Evolutionary conservation across 2,113 vertebrate genomes (phyloP).

Genomic region (Nyctibius bracteatus): DNA sequence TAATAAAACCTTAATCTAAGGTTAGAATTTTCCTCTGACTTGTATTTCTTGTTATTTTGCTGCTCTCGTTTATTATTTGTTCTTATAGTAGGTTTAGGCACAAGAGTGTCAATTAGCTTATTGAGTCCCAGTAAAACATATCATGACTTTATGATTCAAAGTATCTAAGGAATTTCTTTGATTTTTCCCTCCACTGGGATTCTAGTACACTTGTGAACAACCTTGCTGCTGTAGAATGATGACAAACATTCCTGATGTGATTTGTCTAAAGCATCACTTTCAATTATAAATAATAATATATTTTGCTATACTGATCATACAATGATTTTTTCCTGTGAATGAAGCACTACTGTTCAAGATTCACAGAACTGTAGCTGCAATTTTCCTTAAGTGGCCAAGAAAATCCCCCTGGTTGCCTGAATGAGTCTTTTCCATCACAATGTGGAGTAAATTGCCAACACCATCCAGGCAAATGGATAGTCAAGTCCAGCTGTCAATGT

Average conservation of each 20-base stretch:
- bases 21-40: not conserved
- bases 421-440: not conserved
- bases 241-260: not conserved
- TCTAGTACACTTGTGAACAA: not conserved
- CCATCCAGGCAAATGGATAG: not conserved
- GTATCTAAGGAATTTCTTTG: not conserved
- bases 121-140: not conserved
- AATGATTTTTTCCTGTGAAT: not conserved
- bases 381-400: not conserved
- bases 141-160: not conserved
- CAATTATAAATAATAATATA: not conserved
- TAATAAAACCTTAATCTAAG: not conserved
- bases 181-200: not conserved
- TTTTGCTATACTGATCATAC: not conserved
- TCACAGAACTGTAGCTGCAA: not conserved
- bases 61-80: not conserved
- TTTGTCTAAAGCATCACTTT: not conserved
- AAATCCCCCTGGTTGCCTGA: not conserved
- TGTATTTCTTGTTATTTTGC: not conserved
- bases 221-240: not conserved
- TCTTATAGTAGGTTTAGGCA: not conserved
- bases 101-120: not conserved
- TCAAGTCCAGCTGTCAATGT: not conserved
- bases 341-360: not conserved
- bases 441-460: not conserved